Evolutionary conservation across 2,113 vertebrate species (phyloP).

Genomic region (Calyptomena viridis): DNA sequence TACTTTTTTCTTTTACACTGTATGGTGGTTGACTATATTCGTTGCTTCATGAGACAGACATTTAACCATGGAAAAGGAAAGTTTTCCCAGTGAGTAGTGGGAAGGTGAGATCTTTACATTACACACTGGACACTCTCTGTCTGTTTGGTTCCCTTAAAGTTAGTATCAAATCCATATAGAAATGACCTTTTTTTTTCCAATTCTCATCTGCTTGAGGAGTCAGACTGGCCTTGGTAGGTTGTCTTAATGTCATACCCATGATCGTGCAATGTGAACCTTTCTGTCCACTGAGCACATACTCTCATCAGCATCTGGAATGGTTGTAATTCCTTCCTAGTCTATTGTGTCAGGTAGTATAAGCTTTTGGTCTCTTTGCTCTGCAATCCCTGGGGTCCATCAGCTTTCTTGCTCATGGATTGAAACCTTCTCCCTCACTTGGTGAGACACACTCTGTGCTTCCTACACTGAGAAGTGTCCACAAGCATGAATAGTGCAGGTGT

Average conservation of each 20-base stretch:
- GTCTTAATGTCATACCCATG: neutral
- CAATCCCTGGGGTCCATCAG: neutral
- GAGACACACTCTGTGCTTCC: neutral
- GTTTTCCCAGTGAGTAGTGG: neutral
- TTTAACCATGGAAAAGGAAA: neutral
- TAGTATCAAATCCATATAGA: neutral
- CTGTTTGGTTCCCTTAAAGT: neutral
- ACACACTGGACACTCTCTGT: neutral
- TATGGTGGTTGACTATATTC: neutral
- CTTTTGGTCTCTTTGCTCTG: neutral
- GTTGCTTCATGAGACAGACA: neutral
- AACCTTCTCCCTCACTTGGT: fast-evolving
- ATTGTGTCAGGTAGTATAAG: neutral
- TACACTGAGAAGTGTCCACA: neutral
- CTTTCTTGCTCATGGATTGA: neutral
- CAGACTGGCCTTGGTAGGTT: neutral
- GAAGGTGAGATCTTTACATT: neutral
- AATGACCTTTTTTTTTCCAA: neutral
- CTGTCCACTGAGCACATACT: neutral
- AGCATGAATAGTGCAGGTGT: neutral
- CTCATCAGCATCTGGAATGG: neutral
- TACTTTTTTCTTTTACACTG: neutral
- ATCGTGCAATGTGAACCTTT: neutral
- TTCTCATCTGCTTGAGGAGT: neutral
- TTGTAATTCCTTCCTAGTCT: neutral